Evolutionary conservation across 2,113 vertebrate genomes (phyloP), one percentile per base, ranked within the genome.

Genomic region (Coracopsis vasa): DNA sequence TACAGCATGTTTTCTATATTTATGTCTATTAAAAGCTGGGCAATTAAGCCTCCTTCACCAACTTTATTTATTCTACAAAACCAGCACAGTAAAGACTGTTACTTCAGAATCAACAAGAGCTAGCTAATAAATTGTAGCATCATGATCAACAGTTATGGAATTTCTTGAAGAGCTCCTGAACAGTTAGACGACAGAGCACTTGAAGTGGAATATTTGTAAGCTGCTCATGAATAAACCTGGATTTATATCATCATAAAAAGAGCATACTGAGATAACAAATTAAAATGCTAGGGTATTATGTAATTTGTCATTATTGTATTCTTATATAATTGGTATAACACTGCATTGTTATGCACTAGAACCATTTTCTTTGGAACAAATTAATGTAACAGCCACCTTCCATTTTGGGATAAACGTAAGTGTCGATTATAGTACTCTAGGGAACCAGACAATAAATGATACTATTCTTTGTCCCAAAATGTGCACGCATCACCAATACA

Each of bases 161-260:
- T 91, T 75, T 92, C 84, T 81, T 85, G 50, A 94, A 94, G 73
- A 92, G 58, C 51, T 86, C 61, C 77, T 81, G 23, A 91, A 66
- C 37, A 74, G 79, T 80, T 79, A 91, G 28, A 44, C 73, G 73
- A 25, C 41, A 72, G 58, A 89, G 53, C n/a, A 73, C 35, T 82
- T 72, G n/a, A 94, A 89, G 37, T 17, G 11, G 69, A 87, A 73
- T 87, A 64, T 81, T 89, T 8, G 3, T 47, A 62, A 79, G 29
- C 41, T 75, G 61, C 28, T 92, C 29, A 25, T 45, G 31, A 85
- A 77, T 66, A 67, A 85, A 62, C 19, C 24, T 75, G 31, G 23
- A 5, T 84, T 93, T 70, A 69, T 67, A 65, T 92, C 3, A 9
- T 48, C 17, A 53, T 35, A 45, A 82, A 85, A 88, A 67, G 16